Base-by-base conservation (phyloP, 2,888 invertebrate species). In the Rotaria macrura region DNA sequence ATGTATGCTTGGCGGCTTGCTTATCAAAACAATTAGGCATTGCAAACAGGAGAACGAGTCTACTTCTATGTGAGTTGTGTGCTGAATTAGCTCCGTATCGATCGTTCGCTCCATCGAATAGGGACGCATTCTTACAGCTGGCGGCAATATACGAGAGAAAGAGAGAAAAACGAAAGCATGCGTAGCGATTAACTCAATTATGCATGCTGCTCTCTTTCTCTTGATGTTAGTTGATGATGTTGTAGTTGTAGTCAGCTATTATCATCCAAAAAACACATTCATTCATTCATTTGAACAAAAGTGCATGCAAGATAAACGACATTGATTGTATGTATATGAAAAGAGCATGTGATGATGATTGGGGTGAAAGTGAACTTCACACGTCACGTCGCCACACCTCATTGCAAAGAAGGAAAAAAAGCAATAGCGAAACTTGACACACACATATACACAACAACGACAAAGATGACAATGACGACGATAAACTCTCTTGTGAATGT, bases 151-250 rank as follows among this genome's bases (percentile, higher is more conserved):
- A 57, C 29, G n/a, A 55, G 55, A 55, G 55, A 55, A 25, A 25
- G n/a, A 57, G 55, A 57, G 29, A 57, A 57, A n/a, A 57, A 57
- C 55, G 55, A 57, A 57, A 57, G 55, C 55, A 57, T 57, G 55
- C 55, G 55, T 57, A 57, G 55, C 55, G 55, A 57, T 57, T 57
- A 57, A 57, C 55, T 57, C 55, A 57, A 57, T 34, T 65, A 65
- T 65, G 65, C 65, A 65, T 65, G 65, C 65, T 65, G 65, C 65
- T 65, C 65, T 65, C 65, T 65, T 65, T 65, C 65, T 65, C 65
- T 65, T 65, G 65, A 65, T 65, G 65, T 65, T 65, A 65, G 65
- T 34, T 65, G 65, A 65, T 65, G 65, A 34, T 65, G 34, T 65
- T 20, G 65, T 34, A 65, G 65, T 65, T 65, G 34, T 65, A 65